Evolutionary conservation across 2,888 invertebrate species (phyloP).

Genomic region (Axea sp.): DNA sequence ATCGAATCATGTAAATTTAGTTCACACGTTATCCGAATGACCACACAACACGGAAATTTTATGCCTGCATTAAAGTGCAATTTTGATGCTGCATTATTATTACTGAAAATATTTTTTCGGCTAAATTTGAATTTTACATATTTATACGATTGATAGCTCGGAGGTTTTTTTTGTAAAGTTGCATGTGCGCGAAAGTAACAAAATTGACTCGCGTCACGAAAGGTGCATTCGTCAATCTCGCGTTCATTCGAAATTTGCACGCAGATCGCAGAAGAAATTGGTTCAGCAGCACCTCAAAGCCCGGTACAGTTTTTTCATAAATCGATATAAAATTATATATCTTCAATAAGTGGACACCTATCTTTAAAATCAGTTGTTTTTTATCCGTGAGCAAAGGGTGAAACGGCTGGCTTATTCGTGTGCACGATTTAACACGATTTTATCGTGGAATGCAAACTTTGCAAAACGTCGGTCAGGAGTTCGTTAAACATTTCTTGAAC

Average conservation of each 20-base stretch:
- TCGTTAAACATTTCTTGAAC: no score
- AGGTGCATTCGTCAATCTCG: constrained; percentile 51
- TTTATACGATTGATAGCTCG: constrained; percentile 46
- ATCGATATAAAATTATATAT: constrained; percentile 29
- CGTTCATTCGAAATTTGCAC: constrained; percentile 40
- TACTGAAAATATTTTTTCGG: constrained; percentile 31
- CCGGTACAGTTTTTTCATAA: constrained; percentile 14
- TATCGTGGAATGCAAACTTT: no score
- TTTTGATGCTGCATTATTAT: constrained; percentile 30
- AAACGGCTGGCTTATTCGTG: no score
- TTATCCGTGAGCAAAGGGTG: no score
- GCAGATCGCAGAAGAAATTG: constrained; percentile 34
- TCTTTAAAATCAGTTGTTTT: no score
- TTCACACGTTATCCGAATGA: no score
- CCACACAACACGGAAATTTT: constrained; percentile 19
- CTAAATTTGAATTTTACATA: constrained; percentile 40
- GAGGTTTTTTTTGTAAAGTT: constrained; percentile 38
- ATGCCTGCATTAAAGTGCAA: constrained; percentile 10
- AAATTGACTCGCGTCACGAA: constrained; percentile 56
- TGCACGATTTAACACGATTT: no score
- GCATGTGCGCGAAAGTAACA: constrained; percentile 52
- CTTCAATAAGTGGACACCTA: no score
- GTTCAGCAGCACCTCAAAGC: constrained; percentile 23
- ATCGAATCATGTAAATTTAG: no score
- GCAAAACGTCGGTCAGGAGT: no score